Evolutionary conservation across 2,888 invertebrate species (phyloP), one percentile per base, ranked within the genome.

Genomic region (Linyphia triangularis): DNA sequence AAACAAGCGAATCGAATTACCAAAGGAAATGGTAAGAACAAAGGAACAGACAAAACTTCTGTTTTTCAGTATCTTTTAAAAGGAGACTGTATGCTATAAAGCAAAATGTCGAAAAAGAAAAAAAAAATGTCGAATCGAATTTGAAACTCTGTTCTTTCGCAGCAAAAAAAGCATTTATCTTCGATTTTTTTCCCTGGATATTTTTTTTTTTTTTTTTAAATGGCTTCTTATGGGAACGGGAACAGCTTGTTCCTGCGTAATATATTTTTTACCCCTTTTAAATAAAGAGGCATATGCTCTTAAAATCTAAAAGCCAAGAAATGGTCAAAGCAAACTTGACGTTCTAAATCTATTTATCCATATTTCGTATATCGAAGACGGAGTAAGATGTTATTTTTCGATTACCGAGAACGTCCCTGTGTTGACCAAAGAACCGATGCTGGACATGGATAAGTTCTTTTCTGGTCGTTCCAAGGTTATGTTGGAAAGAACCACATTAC

Each of bases 1-100:
- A 51, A 67, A 65, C 30, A 57, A 33, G 22, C 33, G 79, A 79
- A 79, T 79, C 67, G 51, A 69, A 79, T 79, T 79, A 79, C 79
- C 4, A 65, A 78, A 78, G 30, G 57, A 79, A 79, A 79, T 57
- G 79, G 67, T 57, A 37, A 57, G 16, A n/a, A 28, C 24, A 40
- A 33, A 61, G 28, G 67, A 40, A 10, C 30, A 67, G 13, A 67
- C 19, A 79, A 78, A 69, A 33, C 28, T 69, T 67, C 30, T 79
- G 30, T 67, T 57, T 75, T 79, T 69, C 69, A 57, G 69, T 40
- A 69, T 69, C 79, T n/a, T 43, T 79, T 79, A 65, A 78, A 79
- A 79, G 69, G 33, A 79, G 79, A 75, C 33, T 16, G 78, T 13
- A 19, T 28, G 51, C 28, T 69, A 69, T 79, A 79, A 69, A 51